These are phyloP conservation scores for Thelaira solivaga DNA, from an alignment of 2,888 invertebrate species.

Conservation along the genomic window DNA sequence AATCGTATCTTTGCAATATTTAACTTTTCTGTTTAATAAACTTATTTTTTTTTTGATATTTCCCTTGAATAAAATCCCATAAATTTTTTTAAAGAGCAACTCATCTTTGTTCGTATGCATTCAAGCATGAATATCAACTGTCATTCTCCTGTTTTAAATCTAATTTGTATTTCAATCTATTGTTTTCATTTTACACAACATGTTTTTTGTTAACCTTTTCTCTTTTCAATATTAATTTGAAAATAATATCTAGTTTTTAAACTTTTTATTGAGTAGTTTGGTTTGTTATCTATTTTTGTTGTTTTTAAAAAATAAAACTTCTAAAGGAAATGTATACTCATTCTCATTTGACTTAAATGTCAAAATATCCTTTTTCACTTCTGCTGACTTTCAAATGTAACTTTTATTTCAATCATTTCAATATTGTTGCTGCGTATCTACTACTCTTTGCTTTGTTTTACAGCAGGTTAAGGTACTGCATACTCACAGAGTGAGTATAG, in stretches of 20 bases:
- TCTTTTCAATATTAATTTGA: slow-evolving; percentile 24
- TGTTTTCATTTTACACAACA: neutral
- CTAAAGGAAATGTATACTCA: neutral
- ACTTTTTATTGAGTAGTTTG: slow-evolving; percentile 29
- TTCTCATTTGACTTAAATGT: slow-evolving; percentile 53
- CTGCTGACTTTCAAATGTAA: slow-evolving; percentile 9
- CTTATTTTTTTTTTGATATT: too few relatives aligned
- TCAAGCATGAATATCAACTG: neutral
- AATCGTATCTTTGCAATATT: too few relatives aligned
- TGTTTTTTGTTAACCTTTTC: neutral
- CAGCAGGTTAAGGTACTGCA: neutral
- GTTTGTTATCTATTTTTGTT: neutral
- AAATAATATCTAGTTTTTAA: slow-evolving; percentile 22
- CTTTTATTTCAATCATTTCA: slow-evolving; percentile 33
- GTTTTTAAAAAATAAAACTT: neutral
- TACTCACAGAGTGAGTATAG: neutral
- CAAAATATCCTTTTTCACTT: slow-evolving; percentile 26
- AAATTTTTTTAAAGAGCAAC: too few relatives aligned
- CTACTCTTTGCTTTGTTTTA: neutral
- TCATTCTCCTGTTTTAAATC: neutral
- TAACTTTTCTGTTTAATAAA: too few relatives aligned
- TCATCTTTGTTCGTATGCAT: neutral
- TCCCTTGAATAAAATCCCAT: too few relatives aligned
- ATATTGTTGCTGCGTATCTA: slow-evolving; percentile 42
- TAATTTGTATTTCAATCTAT: neutral